phyloP scores from a whole-genome alignment of 2,888 invertebrate species.

The Dorcus parallelipipedus region DNA sequence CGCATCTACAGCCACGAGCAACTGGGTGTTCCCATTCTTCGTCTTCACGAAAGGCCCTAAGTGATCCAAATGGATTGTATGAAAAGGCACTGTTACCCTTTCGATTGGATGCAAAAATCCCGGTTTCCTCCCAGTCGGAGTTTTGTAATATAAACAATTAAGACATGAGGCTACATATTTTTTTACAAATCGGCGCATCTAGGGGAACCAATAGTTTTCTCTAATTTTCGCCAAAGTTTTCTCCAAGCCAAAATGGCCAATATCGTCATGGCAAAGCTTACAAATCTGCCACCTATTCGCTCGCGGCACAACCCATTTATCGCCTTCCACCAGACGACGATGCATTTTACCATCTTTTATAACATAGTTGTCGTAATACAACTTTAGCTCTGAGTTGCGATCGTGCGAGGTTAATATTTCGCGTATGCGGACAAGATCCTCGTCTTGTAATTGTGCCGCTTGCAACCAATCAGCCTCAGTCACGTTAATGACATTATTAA shows the following conservation, averaged over 20 bases:
- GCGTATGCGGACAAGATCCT: not conserved
- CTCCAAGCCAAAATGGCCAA: conserved; percentile 37
- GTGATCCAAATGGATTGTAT: conserved; percentile 44
- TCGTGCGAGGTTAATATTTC: not conserved
- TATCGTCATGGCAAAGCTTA: conserved; percentile 37
- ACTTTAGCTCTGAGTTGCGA: not conserved
- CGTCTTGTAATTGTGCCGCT: conserved; percentile 13
- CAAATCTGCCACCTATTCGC: not conserved
- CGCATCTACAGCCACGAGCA: conserved; percentile 37
- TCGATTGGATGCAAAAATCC: conserved; percentile 41
- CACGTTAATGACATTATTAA: conserved; percentile 31
- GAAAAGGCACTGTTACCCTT: conserved; percentile 39
- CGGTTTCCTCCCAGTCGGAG: conserved; percentile 26
- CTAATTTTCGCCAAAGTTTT: conserved; percentile 33
- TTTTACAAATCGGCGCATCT: conserved; percentile 37
- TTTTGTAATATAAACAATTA: conserved; percentile 40
- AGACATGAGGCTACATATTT: conserved; percentile 42
- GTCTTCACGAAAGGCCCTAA: conserved; percentile 40
- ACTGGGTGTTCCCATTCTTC: conserved; percentile 32
- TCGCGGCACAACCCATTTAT: conserved; percentile 21
- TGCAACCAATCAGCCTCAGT: conserved; percentile 34
- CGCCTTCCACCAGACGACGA: not conserved
- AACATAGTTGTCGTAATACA: conserved; percentile 6
- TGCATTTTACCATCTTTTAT: conserved; percentile 8
- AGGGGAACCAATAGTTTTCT: conserved; percentile 41